Evolutionary conservation across 2,888 invertebrate species (phyloP).

Genomic region (Drosophila differens): DNA sequence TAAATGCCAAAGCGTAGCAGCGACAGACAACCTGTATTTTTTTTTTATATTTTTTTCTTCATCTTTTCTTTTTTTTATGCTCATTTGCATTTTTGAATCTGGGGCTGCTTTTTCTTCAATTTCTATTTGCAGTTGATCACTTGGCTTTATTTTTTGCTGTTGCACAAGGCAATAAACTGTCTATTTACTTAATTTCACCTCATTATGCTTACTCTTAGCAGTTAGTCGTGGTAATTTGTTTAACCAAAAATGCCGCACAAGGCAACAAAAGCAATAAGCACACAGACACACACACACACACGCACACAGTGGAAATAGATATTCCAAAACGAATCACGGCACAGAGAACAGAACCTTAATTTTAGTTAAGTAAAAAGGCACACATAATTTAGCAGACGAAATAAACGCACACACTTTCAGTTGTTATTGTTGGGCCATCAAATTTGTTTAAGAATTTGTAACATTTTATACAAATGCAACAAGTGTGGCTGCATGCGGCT

Average conservation of each 20-base stretch:
- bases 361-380: conserved; percentile 39
- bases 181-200: conserved; percentile 49
- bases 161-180: conserved; percentile 39
- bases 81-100: conserved; percentile 71
- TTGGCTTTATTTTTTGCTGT: conserved; percentile 14
- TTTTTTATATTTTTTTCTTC: conserved; percentile 26
- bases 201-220: conserved; percentile 52
- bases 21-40: conserved; percentile 76
- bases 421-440: conserved; percentile 40
- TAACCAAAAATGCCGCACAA: conserved; percentile 76
- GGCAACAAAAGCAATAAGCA: conserved; percentile 51
- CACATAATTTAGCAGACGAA: conserved; percentile 56
- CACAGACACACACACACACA: conserved; percentile 18
- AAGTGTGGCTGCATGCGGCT: conserved; percentile 51
- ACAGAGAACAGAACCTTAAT: conserved; percentile 46
- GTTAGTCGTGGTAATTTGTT: conserved; percentile 59
- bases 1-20: conserved; percentile 63
- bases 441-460: conserved; percentile 65
- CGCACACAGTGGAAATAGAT: conserved; percentile 7
- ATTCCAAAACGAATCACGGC: conserved; percentile 48
- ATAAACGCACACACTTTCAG: conserved; percentile 42
- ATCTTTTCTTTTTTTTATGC: conserved; percentile 30
- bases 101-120: conserved; percentile 32
- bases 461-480: conserved; percentile 61
- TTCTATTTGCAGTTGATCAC: conserved; percentile 47